phyloP scores from a whole-genome alignment of 2,113 vertebrate species.

The Cephalopholis sonnerati region DNA sequence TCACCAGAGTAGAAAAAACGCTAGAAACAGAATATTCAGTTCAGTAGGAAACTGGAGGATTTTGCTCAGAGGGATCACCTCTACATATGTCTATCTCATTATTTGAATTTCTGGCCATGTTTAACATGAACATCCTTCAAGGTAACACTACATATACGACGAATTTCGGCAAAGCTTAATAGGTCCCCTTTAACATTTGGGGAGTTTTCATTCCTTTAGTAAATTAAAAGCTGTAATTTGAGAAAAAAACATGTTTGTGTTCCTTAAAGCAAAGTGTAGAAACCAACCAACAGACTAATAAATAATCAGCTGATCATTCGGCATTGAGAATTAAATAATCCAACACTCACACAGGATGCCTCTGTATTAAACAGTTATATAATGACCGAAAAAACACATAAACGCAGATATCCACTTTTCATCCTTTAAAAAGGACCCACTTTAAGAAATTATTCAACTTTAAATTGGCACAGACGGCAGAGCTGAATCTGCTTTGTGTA shows the following conservation, averaged over 20 bases:
- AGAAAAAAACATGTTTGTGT: not conserved
- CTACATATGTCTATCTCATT: too few relatives aligned
- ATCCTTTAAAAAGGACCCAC: not conserved
- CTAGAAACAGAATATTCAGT: too few relatives aligned
- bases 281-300: too few relatives aligned
- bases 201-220: not conserved
- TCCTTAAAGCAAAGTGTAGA: not conserved
- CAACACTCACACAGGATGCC: not conserved
- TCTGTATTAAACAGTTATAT: not conserved
- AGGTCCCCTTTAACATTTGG: not conserved
- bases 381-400: conserved; percentile 1
- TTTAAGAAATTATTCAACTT: conserved; percentile 25
- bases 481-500: conserved; percentile 50
- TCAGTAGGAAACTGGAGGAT: too few relatives aligned
- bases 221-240: not conserved
- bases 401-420: conserved; percentile 4
- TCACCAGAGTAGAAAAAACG: too few relatives aligned
- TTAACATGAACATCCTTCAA: too few relatives aligned
- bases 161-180: not conserved
- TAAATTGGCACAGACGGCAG: not conserved
- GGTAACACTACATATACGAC: too few relatives aligned
- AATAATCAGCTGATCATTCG: too few relatives aligned
- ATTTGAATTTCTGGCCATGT: too few relatives aligned
- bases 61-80: too few relatives aligned
- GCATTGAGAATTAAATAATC: too few relatives aligned